Evolutionary conservation across 2,888 invertebrate genomes (phyloP), one percentile per base, ranked within the genome.

Genomic region (Polietes domitor): DNA sequence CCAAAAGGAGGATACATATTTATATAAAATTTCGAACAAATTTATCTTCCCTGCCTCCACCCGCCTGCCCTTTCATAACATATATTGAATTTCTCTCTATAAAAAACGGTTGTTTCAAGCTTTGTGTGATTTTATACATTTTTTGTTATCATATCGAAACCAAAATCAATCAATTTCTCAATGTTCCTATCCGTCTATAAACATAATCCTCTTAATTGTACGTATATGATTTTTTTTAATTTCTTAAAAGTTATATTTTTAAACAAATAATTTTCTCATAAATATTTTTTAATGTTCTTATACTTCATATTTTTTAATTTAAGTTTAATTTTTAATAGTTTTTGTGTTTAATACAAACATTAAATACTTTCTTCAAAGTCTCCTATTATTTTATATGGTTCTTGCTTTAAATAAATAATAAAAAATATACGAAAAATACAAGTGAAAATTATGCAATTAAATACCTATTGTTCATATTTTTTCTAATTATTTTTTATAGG

Each of bases 371-470:
- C 26, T 78, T 89, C 89, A 86, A 88, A 88, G 86, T 86, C 85
- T 89, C 88, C 81, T 88, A 68, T 68, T 68, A 68, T 43, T 68
- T 68, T 68, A 68, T 43, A 68, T 68, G 68, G 68, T 88, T 87
- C 86, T 88, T 87, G 77, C 77, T 65, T 86, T 88, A 85, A 88
- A 82, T 87, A 89, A 88, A 88, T 88, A 89, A 86, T 85, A 85
- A 68, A 85, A 84, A 76, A 76, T 72, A 76, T 63, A 71, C 41
- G 37, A 61, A 43, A 55, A 61, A 58, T 7, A 61, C 61, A 58
- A 74, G 26, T 43, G 19, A 43, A 74, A 47, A 47, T 73, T 53
- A 68, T 58, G 61, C 61, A 74, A 55, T 72, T 53, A 68, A 73
- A 74, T 15, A 68, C 47, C 61, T 32, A 76, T 65, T 70, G 74